Evolutionary conservation across 2,113 vertebrate species (phyloP).

Genomic region (Coregonus clupeaformis): DNA sequence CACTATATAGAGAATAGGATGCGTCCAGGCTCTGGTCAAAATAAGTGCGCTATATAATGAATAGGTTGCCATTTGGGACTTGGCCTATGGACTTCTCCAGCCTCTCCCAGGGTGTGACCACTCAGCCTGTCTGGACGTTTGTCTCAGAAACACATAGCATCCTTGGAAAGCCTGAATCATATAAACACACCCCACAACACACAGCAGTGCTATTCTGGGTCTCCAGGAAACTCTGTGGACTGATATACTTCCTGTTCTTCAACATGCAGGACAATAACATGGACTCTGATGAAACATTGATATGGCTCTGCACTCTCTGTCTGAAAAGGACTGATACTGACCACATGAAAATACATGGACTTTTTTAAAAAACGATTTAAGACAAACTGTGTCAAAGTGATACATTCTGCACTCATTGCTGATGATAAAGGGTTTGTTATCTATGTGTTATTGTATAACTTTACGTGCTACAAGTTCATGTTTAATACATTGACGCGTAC

Average conservation of each 20-base stretch:
- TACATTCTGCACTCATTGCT: not conserved
- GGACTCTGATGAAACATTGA: not conserved
- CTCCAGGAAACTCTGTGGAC: constrained; percentile 13
- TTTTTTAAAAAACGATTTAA: not conserved
- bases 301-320: not conserved
- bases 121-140: too few relatives aligned
- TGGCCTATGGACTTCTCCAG: too few relatives aligned
- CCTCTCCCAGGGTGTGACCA: too few relatives aligned
- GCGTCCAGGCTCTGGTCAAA: too few relatives aligned
- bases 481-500: too few relatives aligned
- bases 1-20: too few relatives aligned
- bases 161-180: not conserved
- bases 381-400: not conserved
- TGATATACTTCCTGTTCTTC: constrained; percentile 19
- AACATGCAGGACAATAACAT: not conserved
- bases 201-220: constrained; percentile 2
- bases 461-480: too few relatives aligned
- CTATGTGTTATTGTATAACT: too few relatives aligned
- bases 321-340: not conserved
- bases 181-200: not conserved
- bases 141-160: too few relatives aligned
- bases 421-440: not conserved
- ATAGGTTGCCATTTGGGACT: too few relatives aligned
- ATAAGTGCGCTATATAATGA: too few relatives aligned
- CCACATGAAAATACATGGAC: not conserved